A percentile compares a stretch with the other conserved stretches of the same genome.
Conservation (phyloP, 2,113 vertebrate species). For the Sebastes fasciatus region DNA sequence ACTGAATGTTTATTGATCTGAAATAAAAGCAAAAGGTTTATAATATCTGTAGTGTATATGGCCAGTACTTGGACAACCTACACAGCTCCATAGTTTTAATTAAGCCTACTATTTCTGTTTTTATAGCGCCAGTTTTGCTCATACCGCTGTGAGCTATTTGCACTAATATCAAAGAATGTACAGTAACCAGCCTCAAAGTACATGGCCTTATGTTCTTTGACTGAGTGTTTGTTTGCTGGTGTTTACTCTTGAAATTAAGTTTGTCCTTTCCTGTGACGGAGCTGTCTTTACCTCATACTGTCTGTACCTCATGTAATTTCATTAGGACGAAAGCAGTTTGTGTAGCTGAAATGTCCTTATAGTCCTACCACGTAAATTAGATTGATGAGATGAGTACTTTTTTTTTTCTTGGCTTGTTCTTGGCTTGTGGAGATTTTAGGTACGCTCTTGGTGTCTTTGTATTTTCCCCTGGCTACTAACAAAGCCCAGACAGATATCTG, state of each 20-base stretch:
- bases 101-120: slow-evolving; percentile 12
- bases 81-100: slow-evolving; percentile 21
- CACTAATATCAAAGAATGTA: background rate
- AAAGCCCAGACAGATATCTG: slow-evolving; percentile 20
- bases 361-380: background rate
- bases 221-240: background rate
- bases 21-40: slow-evolving; percentile 11
- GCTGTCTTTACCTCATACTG: slow-evolving; percentile 1
- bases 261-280: slow-evolving; percentile 20
- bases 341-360: background rate
- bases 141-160: background rate
- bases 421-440: background rate
- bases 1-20: slow-evolving; percentile 13
- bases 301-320: slow-evolving; percentile 12
- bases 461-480: slow-evolving; percentile 1
- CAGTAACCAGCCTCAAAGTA: background rate
- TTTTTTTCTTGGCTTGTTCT: background rate
- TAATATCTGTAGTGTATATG: background rate
- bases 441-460: background rate
- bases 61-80: background rate
- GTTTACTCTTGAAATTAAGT: slow-evolving; percentile 5
- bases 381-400: slow-evolving; percentile 12
- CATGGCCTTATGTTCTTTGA: background rate
- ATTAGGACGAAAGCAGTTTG: slow-evolving; percentile 16
- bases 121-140: background rate